Evolutionary conservation across 2,797 vertebrate genomes (phyloP), one percentile per base, ranked within the genome.

Genomic region (Eospalax fontanierii): DNA sequence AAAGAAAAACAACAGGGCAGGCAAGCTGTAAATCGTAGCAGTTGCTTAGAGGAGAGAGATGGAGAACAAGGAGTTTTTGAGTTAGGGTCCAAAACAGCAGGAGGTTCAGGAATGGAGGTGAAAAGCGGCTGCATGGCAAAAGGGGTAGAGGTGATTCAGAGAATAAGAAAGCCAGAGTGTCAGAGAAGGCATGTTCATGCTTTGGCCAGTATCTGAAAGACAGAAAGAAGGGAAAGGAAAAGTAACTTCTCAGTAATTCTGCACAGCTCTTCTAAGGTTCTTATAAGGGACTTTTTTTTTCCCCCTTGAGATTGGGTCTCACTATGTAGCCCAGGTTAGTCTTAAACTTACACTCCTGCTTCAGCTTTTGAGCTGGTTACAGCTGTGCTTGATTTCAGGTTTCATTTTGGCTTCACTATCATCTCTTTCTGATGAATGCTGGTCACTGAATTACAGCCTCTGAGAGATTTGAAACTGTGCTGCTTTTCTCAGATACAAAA

Each of bases 391-490:
- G 16, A 43, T 54, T 50, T 70, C 61, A 88, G 59, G 33, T 21
- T 93, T 66, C 89, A 30, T 90, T 97, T 89, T 92, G 66, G 22
- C 28, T 87, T 40, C 46, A 91, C 50, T 90, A 5, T 59, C 50
- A 6, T 35, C 46, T 92, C 70, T 91, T 73, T 80, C 71, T 83
- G 57, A 90, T 54, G 65, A 93, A 74, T 26, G 87, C 2, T 85
- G 50, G 11, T 86, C 11, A 84, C 11, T 65, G 15, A 28, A 84
- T 75, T 59, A 88, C 9, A 82, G 16, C n/a, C 85, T 26, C 43
- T 70, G 7, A 79, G 33, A 89, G 89, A 19, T 68, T 11, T 76
- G 87, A 21, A 81, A 82, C 61, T 54, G 24, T 76, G 95, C 50
- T 68, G 22, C 46, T 40, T 93, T 97, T 92, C 65, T 63, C 76